Evolutionary conservation across 2,888 invertebrate genomes (phyloP).

Genomic region (Hylaea fasciaria): DNA sequence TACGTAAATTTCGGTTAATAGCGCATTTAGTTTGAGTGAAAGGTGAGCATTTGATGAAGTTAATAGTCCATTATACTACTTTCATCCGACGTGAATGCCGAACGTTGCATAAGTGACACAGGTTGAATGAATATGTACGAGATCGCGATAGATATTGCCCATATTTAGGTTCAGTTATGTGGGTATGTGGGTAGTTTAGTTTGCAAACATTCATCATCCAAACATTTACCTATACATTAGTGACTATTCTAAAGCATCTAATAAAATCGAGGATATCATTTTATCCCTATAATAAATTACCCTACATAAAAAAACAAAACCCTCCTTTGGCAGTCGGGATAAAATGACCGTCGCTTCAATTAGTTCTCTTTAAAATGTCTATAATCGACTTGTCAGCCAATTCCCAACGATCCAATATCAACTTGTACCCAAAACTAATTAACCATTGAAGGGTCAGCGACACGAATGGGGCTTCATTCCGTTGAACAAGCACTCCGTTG

Average conservation of each 20-base stretch:
- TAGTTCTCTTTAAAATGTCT: not conserved
- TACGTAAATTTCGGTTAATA: too few species aligned
- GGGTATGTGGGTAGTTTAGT: too few species aligned
- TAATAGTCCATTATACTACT: conserved; percentile 28
- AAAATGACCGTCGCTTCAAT: not conserved
- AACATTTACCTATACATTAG: too few species aligned
- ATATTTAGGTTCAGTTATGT: too few species aligned
- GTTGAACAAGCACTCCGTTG: conserved; percentile 43
- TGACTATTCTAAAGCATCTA: too few species aligned
- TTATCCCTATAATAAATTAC: not conserved
- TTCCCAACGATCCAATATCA: not conserved
- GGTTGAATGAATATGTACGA: not conserved
- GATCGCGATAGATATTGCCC: not conserved
- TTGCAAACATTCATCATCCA: too few species aligned
- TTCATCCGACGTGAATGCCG: conserved; percentile 20
- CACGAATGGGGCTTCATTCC: conserved; percentile 28
- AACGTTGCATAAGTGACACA: conserved; percentile 10
- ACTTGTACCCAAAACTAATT: conserved; percentile 24
- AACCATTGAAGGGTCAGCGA: conserved; percentile 23
- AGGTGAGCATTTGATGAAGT: conserved; percentile 20
- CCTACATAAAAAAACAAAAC: not conserved
- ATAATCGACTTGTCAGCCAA: not conserved
- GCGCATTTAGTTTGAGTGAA: conserved; percentile 7
- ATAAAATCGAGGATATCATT: too few species aligned
- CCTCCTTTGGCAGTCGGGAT: too few species aligned